Base-by-base conservation (phyloP, 2,113 vertebrate genomes). In the Pluvialis apricaria region DNA sequence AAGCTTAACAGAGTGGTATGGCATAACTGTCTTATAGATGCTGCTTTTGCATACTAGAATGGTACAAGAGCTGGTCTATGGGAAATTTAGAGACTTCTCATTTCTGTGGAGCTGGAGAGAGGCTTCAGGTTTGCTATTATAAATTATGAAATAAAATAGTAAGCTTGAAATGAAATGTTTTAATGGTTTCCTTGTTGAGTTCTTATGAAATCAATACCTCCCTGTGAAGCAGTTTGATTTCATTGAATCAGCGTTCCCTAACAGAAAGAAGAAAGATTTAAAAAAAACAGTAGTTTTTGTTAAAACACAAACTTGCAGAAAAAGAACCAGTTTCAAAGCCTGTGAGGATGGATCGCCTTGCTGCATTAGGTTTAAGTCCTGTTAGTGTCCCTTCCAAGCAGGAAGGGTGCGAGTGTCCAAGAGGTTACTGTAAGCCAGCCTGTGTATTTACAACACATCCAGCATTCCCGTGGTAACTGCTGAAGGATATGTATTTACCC, bases 1-100 rank as follows among this genome's bases (percentile, higher is more conserved):
- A 94, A 85, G 49, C 61, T 96, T 92, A 88, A 79, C 40, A n/a
- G 86, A 88, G 60, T 75, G 66, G 44, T 90, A 45, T 86, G 60
- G 34, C 90, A 7, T 95, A 93, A 72, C 77, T 72, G 85, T 81
- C 72, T 84, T 45, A n/a, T 3, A 76, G 82, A 44, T 79, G 57
- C 77, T 94, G 88, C 40, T 92, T 91, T 93, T 86, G 71, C 55
- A 31, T 81, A 71, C 68, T 40, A 57, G 31, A 92, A 69, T 68
- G 29, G 34, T 81, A 22, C 44, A n/a, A 47, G 60, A 93, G 52
- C 69, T 79, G 52, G 19, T 87, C 34, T 82, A 1, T 49, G 69
- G 77, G 57, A 93, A 69, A 93, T 91, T 76, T 82, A 85, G 57
- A 79, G 81, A 65, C 40, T 84, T 83, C 40, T 44, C 10, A 16